Evolutionary conservation across 2,888 invertebrate species (phyloP).

Genomic region (Ichneumoninae sp.): DNA sequence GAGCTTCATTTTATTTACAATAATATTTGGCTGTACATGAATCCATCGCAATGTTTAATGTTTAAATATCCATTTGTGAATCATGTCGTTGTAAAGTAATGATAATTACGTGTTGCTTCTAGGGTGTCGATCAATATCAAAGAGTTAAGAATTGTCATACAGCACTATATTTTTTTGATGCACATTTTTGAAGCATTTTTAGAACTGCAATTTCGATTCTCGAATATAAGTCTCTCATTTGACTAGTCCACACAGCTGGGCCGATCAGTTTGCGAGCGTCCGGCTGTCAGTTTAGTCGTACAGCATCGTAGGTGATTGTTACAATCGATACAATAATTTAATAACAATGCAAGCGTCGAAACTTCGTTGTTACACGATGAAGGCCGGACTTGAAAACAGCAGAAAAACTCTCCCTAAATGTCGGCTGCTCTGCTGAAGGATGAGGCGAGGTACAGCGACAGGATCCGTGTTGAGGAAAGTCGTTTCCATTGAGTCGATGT

Average conservation of each 20-base stretch:
- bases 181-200: not conserved
- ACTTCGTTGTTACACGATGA: constrained; percentile 1
- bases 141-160: too few relatives aligned
- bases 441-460: constrained; percentile 26
- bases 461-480: constrained; percentile 3
- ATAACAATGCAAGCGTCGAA: constrained; percentile 3
- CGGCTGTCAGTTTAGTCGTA: not conserved
- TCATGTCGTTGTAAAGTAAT: too few relatives aligned
- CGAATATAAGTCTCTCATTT: not conserved
- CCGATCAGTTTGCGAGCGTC: not conserved
- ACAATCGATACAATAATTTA: constrained; percentile 11
- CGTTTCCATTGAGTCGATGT: constrained; percentile 8
- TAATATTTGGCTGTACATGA: too few relatives aligned
- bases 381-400: not conserved
- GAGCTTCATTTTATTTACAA: too few relatives aligned
- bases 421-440: not conserved
- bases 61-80: too few relatives aligned
- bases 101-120: not conserved
- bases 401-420: not conserved
- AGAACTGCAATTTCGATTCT: not conserved
- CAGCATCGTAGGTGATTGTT: not conserved
- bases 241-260: constrained; percentile 6
- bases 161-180: too few relatives aligned
- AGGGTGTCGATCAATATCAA: too few relatives aligned
- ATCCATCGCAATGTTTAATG: too few relatives aligned